Conservation (phyloP, 2,888 invertebrate species). For the Thysanoteuthis rhombus region DNA sequence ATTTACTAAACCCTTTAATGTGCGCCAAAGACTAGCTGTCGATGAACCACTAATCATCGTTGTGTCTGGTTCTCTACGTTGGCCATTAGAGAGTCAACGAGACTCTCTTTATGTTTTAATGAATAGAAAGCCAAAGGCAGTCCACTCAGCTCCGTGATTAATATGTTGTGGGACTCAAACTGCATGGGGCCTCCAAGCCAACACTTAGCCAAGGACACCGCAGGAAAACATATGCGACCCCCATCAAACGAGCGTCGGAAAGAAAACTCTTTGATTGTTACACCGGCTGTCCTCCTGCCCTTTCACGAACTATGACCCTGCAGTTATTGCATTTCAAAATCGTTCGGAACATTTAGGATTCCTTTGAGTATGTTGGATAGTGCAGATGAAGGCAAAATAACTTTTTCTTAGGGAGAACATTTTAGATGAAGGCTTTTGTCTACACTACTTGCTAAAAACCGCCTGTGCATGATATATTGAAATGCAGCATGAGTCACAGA, state of each 20-base stretch:
- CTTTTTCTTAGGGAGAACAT: neutral
- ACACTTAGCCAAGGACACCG: neutral
- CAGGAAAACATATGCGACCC: neutral
- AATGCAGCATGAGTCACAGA: too few species aligned
- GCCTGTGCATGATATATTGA: too few species aligned
- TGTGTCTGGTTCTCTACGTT: neutral
- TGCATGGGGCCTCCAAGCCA: neutral
- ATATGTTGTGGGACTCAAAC: neutral
- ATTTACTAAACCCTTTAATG: neutral
- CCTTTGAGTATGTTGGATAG: too few species aligned
- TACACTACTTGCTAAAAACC: too few species aligned
- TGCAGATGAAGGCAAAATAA: neutral
- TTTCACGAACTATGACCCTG: neutral
- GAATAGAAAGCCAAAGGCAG: neutral
- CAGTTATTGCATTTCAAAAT: neutral
- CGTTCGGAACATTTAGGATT: neutral
- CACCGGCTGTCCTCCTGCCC: neutral
- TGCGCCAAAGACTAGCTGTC: neutral
- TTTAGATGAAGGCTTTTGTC: neutral
- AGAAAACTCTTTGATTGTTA: neutral
- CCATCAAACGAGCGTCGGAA: neutral
- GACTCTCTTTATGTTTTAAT: neutral
- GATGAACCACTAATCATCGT: neutral
- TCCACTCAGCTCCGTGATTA: neutral
- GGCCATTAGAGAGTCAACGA: neutral